Evolutionary conservation across 2,888 invertebrate species (phyloP).

Genomic region (Mimas tiliae): DNA sequence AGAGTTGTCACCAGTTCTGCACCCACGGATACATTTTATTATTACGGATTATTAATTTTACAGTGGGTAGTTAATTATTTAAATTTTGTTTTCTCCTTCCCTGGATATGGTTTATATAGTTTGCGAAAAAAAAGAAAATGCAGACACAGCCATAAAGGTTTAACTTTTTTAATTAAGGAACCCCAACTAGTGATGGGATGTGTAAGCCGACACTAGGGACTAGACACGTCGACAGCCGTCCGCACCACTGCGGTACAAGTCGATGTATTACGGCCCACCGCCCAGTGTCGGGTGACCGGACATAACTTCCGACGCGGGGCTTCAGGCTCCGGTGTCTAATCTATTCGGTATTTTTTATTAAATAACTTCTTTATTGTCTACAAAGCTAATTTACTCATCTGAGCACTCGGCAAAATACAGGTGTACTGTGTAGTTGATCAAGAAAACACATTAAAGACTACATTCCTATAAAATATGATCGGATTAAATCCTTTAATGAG

Average conservation of each 20-base stretch:
- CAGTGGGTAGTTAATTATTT: no score
- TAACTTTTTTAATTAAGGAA: not conserved
- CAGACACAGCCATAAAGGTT: no score
- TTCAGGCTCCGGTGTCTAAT: slow-evolving; percentile 72
- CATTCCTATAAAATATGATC: not conserved
- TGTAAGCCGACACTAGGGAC: slow-evolving; percentile 29
- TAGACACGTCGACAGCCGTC: slow-evolving; percentile 27
- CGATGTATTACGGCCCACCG: slow-evolving; percentile 31
- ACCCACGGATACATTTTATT: no score
- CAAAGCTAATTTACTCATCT: not conserved
- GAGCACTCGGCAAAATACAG: not conserved
- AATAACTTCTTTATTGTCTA: not conserved
- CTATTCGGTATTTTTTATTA: slow-evolving; percentile 42
- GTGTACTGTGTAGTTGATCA: not conserved
- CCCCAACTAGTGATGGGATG: not conserved
- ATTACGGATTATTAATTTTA: no score
- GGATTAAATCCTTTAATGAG: slow-evolving; percentile 1
- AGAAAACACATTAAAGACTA: not conserved
- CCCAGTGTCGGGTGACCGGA: slow-evolving; percentile 68
- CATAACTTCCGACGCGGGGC: slow-evolving; percentile 68
- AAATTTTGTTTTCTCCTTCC: no score
- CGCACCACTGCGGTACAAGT: slow-evolving; percentile 30
- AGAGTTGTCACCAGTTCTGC: no score
- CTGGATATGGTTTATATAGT: no score
- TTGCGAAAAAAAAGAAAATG: no score